Evolutionary conservation across 2,888 invertebrate genomes (phyloP).

Genomic region (Andricus quercusramuli): DNA sequence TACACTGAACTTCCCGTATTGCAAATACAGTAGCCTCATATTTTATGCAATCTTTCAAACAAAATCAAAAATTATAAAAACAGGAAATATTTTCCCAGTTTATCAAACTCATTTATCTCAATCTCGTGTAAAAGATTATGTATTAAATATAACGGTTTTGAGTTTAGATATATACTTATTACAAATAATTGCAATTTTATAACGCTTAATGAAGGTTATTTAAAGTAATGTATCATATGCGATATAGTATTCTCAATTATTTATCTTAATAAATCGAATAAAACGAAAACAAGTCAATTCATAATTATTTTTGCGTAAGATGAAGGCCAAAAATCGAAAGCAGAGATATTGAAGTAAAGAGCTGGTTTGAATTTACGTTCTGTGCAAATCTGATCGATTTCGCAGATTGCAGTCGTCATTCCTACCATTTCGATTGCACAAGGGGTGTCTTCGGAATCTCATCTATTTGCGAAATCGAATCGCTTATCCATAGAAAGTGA

Average conservation of each 20-base stretch:
- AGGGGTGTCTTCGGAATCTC: constrained; percentile 8
- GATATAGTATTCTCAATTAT: no score
- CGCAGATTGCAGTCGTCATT: background rate
- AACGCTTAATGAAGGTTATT: no score
- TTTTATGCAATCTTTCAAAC: background rate
- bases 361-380: background rate
- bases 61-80: background rate
- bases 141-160: no score
- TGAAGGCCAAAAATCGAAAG: background rate
- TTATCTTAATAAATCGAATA: no score
- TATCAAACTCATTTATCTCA: background rate
- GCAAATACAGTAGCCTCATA: background rate
- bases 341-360: background rate
- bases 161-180: no score
- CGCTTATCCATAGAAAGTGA: constrained; percentile 13
- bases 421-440: constrained; percentile 4
- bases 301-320: background rate
- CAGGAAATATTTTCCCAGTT: background rate
- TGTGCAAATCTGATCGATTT: background rate
- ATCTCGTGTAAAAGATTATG: no score
- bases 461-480: constrained; percentile 11
- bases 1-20: background rate
- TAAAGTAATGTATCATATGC: no score
- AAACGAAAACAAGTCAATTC: no score
- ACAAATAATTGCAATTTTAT: no score